Base-by-base conservation (phyloP, 2,888 invertebrate genomes). In the Incurvaria masculella region DNA sequence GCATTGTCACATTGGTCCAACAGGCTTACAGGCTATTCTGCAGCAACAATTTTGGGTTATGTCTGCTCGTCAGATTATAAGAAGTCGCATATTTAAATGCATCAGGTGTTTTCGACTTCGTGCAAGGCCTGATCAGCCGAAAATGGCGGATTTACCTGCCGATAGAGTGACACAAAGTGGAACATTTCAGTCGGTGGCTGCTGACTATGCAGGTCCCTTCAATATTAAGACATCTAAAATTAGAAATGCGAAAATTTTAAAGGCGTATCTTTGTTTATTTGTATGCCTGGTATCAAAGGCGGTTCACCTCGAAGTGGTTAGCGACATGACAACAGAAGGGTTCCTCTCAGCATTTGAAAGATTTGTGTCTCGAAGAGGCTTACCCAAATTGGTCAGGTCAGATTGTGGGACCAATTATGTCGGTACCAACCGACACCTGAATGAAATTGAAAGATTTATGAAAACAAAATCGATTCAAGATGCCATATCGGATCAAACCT, bases 371-470 rank as follows among this genome's bases (percentile, higher is more conserved):
- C 47, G 51, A 11, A 43, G 51, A 16, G 51, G 50, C 10, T 21
- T 39, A 16, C 41, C 42, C n/a, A 18, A 20, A 8, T 40, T 26
- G 18, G 46, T 50, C n/a, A 20, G 40, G 3, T 48, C 46, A 1
- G 52, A 53, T 23, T 48, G 44, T 39, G 50, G 48, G 3, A 51
- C 46, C 21, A 52, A 52, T 41, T 52, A 50, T 38, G 27, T 50
- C 6, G 52, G 49, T 14, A 47, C 47, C 21, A 26, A 27, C 3
- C 43, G 43, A 21, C 21, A 43, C 21, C n/a, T 43, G 16, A 43
- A 26, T 2, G 50, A 50, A 11, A 19, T 52, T 14, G 3, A 42
- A 18, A 10, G 18, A 2, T 50, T 41, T 14, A 19, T 49, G 11
- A 11, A 11, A 16, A 23, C 47, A 19, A 38, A 45, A 19, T 10